These are phyloP conservation scores for Marronus borbonicus DNA, from an alignment of 2,888 invertebrate species.

Conservation along the genomic window DNA sequence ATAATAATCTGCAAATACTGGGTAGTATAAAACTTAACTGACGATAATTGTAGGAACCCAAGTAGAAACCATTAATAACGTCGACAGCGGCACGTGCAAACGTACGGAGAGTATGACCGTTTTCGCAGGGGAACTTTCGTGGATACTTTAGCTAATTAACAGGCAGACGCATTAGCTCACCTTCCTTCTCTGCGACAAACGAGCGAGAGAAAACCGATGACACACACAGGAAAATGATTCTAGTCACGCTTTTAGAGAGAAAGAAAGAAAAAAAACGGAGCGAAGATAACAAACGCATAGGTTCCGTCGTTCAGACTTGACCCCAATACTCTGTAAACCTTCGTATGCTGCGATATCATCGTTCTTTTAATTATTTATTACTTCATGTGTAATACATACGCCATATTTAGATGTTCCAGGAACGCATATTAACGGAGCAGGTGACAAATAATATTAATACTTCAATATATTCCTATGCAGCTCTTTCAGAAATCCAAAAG, in stretches of 20 bases:
- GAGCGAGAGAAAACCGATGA: slow-evolving; percentile 54
- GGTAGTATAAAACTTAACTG: slow-evolving; percentile 13
- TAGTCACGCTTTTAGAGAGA: slow-evolving; percentile 55
- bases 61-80: slow-evolving; percentile 37
- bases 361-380: slow-evolving; percentile 44
- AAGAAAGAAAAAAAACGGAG: slow-evolving; percentile 45
- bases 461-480: not conserved
- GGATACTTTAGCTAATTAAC: slow-evolving; percentile 55
- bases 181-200: slow-evolving; percentile 54
- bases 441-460: slow-evolving; percentile 14
- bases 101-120: slow-evolving; percentile 37
- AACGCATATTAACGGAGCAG: slow-evolving; percentile 23
- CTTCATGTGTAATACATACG: slow-evolving; percentile 13
- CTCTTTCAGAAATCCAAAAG: no score
- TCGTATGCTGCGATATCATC: slow-evolving; percentile 39
- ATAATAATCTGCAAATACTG: no score
- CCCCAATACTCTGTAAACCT: slow-evolving; percentile 44
- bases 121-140: slow-evolving; percentile 44
- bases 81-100: slow-evolving; percentile 22
- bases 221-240: slow-evolving; percentile 55
- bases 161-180: slow-evolving; percentile 54
- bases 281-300: slow-evolving; percentile 44
- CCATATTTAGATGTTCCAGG: slow-evolving; percentile 33
- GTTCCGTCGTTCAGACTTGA: slow-evolving; percentile 35
- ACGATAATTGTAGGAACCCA: slow-evolving; percentile 27